These are phyloP conservation scores for Cataglyphis rosenhaueri DNA, from an alignment of 2,888 invertebrate species.

Conservation along the genomic window DNA sequence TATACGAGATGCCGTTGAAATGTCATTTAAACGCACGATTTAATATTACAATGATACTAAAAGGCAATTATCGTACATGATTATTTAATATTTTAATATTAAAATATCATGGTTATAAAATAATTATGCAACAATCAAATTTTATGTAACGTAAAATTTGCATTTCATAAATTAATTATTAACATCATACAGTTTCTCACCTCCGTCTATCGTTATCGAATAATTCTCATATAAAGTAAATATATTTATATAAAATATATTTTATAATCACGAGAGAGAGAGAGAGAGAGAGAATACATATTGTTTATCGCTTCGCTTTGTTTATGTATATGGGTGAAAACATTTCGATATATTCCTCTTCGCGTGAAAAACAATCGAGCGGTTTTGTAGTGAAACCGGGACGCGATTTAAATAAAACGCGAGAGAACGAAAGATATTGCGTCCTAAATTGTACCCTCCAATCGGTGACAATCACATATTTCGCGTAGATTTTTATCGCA, in stretches of 20 bases:
- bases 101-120: not conserved
- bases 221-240: not conserved
- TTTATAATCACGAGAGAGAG: not conserved
- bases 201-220: not conserved
- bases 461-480: slow-evolving; percentile 58
- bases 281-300: no score
- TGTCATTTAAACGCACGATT: not conserved
- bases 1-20: not conserved
- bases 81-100: slow-evolving; percentile 1
- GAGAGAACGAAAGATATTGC: slow-evolving; percentile 57
- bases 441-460: slow-evolving; percentile 50
- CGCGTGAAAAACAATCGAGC: slow-evolving; percentile 19
- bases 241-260: not conserved
- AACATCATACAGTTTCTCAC: not conserved
- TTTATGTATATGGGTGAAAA: not conserved
- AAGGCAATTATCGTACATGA: not conserved
- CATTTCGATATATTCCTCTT: not conserved
- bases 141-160: not conserved
- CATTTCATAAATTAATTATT: not conserved
- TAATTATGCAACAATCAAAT: not conserved
- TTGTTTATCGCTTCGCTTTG: not conserved
- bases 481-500: slow-evolving; percentile 69
- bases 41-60: not conserved
- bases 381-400: slow-evolving; percentile 15
- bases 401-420: slow-evolving; percentile 48